Evolutionary conservation across 2,113 vertebrate species (phyloP).

Genomic region (Thymallus thymallus): DNA sequence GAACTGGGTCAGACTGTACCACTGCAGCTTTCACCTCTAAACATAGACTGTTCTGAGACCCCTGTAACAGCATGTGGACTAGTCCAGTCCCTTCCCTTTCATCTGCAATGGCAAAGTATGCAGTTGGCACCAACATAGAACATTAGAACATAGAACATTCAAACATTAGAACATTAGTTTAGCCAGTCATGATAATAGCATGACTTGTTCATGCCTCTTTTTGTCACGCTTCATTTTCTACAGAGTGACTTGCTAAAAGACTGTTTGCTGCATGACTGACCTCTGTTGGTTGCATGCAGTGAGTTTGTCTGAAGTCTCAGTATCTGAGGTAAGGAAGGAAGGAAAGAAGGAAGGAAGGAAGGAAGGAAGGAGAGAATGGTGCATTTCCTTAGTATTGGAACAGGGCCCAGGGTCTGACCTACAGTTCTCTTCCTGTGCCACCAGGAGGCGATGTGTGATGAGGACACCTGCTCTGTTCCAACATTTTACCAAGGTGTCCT

Average conservation of each 20-base stretch:
- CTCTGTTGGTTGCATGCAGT: constrained; percentile 18
- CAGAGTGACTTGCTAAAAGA: neutral
- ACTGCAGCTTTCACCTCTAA: constrained; percentile 30
- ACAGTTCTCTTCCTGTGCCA: constrained; percentile 58
- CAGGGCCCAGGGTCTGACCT: constrained; percentile 42
- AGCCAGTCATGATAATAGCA: neutral
- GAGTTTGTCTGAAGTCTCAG: constrained; percentile 5
- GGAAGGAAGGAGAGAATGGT: constrained; percentile 20
- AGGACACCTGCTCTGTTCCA: constrained; percentile 73
- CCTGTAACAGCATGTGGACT: constrained; percentile 35
- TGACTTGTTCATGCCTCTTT: neutral
- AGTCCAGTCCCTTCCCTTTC: constrained; percentile 6
- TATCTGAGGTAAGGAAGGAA: neutral
- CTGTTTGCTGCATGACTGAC: constrained; percentile 33
- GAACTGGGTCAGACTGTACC: constrained; percentile 8
- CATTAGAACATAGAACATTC: neutral
- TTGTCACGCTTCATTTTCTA: neutral
- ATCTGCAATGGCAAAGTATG: neutral
- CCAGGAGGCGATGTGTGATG: constrained; percentile 79
- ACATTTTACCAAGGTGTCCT: constrained; percentile 71
- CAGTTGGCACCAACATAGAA: neutral
- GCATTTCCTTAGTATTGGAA: constrained; percentile 33
- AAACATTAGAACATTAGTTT: neutral
- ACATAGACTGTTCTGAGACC: constrained; percentile 34
- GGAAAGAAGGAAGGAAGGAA: constrained; percentile 1